These are phyloP conservation scores for Macrocentrus cingulum DNA, from an alignment of 1,140 invertebrate species.

Conservation along the genomic window DNA sequence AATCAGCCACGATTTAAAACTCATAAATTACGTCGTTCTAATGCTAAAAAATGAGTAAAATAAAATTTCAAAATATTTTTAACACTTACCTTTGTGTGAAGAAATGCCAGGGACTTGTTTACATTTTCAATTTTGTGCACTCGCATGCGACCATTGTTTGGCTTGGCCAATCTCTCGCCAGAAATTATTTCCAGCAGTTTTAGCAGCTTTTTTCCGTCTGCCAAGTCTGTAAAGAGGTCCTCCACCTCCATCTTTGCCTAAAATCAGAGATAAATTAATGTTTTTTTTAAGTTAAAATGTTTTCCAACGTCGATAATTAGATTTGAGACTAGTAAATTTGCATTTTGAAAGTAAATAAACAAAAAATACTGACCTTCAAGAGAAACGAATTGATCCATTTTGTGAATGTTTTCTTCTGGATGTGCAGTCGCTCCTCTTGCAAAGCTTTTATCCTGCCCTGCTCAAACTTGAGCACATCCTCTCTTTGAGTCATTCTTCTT, in stretches of 20 bases:
- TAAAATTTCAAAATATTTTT: slow-evolving; percentile 1
- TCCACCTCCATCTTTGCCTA: slow-evolving; percentile 94
- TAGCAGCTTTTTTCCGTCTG: slow-evolving; percentile 92
- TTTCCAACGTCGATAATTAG: too few relatives aligned
- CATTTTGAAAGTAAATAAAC: neutral
- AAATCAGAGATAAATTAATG: slow-evolving; percentile 26
- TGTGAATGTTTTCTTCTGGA: slow-evolving; percentile 99
- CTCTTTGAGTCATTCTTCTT: slow-evolving; percentile 82
- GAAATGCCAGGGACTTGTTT: slow-evolving; percentile 96
- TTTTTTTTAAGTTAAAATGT: too few relatives aligned
- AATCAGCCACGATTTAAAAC: neutral
- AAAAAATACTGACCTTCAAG: slow-evolving; percentile 73
- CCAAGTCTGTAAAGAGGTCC: slow-evolving; percentile 94
- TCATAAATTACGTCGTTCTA: too few relatives aligned
- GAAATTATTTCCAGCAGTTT: slow-evolving; percentile 99
- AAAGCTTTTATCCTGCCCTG: slow-evolving; percentile 93
- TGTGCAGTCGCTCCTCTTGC: slow-evolving; percentile 94
- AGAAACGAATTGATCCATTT: slow-evolving; percentile 99
- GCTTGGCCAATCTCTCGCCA: slow-evolving; percentile 94
- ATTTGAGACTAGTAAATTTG: too few relatives aligned
- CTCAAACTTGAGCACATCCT: slow-evolving; percentile 93
- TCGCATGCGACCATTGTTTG: slow-evolving; percentile 95
- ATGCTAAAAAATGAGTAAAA: too few relatives aligned
- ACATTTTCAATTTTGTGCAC: slow-evolving; percentile 99
- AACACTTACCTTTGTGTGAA: slow-evolving; percentile 88